A percentile compares a stretch with the other conserved stretches of the same genome.
These are phyloP conservation scores for Elysia chlorotica DNA, from an alignment of 1,140 invertebrate species.

Conservation along the genomic window DNA sequence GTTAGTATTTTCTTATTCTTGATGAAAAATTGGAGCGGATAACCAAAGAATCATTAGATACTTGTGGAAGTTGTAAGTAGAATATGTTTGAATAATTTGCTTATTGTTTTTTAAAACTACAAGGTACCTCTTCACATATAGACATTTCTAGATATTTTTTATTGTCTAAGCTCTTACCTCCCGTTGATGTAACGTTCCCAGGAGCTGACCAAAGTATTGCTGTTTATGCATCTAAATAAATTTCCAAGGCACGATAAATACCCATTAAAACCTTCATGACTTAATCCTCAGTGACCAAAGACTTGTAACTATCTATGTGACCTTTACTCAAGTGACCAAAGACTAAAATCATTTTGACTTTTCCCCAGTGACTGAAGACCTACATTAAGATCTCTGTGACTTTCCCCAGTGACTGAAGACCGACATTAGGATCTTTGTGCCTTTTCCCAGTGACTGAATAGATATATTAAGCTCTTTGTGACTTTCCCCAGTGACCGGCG, in stretches of 20 bases:
- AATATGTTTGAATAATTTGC: too few relatives aligned
- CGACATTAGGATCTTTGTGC: conserved; percentile 5
- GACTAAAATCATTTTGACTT: conserved; percentile 54
- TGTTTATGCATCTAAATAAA: neutral
- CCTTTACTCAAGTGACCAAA: neutral
- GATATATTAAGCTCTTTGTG: conserved; percentile 6
- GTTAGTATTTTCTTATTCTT: neutral
- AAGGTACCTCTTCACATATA: neutral
- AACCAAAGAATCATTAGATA: neutral
- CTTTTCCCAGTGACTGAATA: conserved; percentile 53
- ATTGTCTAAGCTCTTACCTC: neutral
- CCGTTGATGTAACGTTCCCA: neutral
- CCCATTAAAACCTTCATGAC: conserved; percentile 7
- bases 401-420: neutral
- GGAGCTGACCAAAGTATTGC: neutral
- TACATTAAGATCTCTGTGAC: neutral
- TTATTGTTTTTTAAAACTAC: neutral
- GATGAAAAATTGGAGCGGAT: too few relatives aligned
- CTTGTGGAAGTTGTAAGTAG: too few relatives aligned
- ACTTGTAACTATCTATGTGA: conserved; percentile 56
- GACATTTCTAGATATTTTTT: too few relatives aligned
- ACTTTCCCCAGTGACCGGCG: conserved; percentile 53
- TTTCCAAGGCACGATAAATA: neutral
- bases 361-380: conserved; percentile 69
- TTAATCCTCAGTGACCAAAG: conserved; percentile 54